These are phyloP conservation scores for Harpagoxenus sublaevis DNA, from an alignment of 2,888 invertebrate genomes.

Conservation along the genomic window DNA sequence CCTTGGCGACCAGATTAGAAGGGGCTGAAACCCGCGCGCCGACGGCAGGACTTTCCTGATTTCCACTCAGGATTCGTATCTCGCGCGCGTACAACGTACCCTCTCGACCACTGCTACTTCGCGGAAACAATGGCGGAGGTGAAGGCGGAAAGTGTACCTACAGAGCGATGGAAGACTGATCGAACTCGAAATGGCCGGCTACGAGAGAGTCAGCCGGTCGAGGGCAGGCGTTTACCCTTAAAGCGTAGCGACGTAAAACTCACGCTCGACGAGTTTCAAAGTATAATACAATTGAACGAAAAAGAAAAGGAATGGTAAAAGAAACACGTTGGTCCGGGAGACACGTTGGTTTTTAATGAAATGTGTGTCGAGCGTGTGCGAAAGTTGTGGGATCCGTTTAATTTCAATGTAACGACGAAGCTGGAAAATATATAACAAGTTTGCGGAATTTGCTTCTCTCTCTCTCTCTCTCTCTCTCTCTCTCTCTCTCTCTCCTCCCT, in stretches of 20 bases:
- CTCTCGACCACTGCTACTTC: slow-evolving; percentile 57
- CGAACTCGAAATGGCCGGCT: slow-evolving; percentile 57
- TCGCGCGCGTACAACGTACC: slow-evolving; percentile 70
- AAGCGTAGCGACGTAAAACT: slow-evolving; percentile 15
- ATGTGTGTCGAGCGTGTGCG: slow-evolving; percentile 46
- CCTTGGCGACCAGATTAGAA: slow-evolving; percentile 86
- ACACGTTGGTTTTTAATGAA: slow-evolving; percentile 37
- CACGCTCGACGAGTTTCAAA: slow-evolving; percentile 21
- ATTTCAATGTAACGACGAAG: slow-evolving; percentile 51
- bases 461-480: neutral
- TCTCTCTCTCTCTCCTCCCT: neutral
- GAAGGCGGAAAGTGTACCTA: slow-evolving; percentile 67
- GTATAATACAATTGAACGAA: slow-evolving; percentile 19
- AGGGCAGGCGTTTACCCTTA: slow-evolving; percentile 5
- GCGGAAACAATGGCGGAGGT: slow-evolving; percentile 80
- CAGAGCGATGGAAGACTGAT: slow-evolving; percentile 62
- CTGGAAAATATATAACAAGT: slow-evolving; percentile 50
- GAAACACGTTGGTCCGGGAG: slow-evolving; percentile 3
- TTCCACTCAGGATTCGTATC: slow-evolving; percentile 77
- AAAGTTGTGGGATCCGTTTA: slow-evolving; percentile 53
- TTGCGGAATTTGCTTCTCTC: slow-evolving; percentile 34
- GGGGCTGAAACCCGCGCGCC: slow-evolving; percentile 80
- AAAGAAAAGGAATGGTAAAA: neutral
- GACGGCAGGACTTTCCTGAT: slow-evolving; percentile 78
- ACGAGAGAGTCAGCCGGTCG: slow-evolving; percentile 18